These are phyloP conservation scores for Channallabes apus DNA, from an alignment of 2,797 vertebrate genomes.

Conservation along the genomic window DNA sequence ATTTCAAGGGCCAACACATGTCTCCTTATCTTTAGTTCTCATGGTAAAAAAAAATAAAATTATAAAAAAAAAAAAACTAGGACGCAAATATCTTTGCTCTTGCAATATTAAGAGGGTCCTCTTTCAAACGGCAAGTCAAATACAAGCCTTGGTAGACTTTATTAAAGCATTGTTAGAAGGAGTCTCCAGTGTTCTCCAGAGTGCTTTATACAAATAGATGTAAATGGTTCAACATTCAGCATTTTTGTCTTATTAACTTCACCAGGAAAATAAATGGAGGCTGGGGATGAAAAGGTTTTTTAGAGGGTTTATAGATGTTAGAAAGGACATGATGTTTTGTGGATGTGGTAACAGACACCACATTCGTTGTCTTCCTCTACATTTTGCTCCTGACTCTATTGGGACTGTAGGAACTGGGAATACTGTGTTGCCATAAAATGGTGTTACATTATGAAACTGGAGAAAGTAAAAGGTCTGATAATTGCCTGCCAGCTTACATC, in stretches of 20 bases:
- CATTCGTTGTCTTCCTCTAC: neutral
- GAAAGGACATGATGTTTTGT: neutral
- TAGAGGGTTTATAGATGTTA: neutral
- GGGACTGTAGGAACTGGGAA: neutral
- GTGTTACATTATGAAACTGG: neutral
- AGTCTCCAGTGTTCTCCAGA: neutral
- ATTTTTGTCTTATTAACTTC: neutral
- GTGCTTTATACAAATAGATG: neutral
- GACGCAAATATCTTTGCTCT: neutral
- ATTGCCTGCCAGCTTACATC: neutral
- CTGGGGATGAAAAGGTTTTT: neutral
- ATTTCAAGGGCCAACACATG: constrained; percentile 48
- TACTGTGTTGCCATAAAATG: neutral
- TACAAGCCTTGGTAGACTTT: neutral
- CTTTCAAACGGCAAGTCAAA: neutral
- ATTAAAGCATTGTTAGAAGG: neutral
- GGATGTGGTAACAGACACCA: neutral
- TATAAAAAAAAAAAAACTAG: no score
- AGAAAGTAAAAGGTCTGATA: neutral
- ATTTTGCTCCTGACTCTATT: neutral
- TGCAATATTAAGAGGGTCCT: neutral
- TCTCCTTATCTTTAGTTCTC: constrained; percentile 44
- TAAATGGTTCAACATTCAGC: neutral
- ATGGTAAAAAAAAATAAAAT: constrained; percentile 19
- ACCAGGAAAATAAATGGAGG: neutral